Evolutionary conservation across 2,113 vertebrate genomes (phyloP).

Genomic region (Uria lomvia): DNA sequence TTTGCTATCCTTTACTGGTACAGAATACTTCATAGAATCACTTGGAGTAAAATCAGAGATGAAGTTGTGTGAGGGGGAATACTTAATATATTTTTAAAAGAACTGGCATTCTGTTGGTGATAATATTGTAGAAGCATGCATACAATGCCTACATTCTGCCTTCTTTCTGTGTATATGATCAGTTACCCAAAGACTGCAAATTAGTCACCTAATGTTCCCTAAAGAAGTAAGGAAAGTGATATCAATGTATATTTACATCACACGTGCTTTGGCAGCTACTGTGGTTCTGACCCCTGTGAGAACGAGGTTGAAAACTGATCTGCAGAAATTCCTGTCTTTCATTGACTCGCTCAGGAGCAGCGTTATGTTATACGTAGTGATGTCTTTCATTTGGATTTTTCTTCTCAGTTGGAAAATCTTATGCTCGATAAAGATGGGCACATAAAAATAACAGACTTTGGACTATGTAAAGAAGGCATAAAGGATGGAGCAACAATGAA

Average conservation of each 20-base stretch:
- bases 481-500: conserved; percentile 98
- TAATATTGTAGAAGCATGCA: not conserved
- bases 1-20: not conserved
- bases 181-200: not conserved
- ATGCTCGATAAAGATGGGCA: conserved; percentile 98
- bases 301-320: not conserved
- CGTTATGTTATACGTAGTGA: not conserved
- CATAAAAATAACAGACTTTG: conserved; percentile 98
- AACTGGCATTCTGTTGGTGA: not conserved
- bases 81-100: not conserved
- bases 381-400: not conserved
- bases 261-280: not conserved
- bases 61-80: not conserved
- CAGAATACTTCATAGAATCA: not conserved
- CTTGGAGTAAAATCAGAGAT: not conserved
- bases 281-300: not conserved
- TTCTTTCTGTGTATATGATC: not conserved
- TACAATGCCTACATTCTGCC: rapidly evolving
- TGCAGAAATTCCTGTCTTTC: not conserved
- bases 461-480: conserved; percentile 97
- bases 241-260: not conserved
- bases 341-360: not conserved
- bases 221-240: not conserved
- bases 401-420: conserved; percentile 90
- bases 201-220: not conserved